Percentiles rank a stretch among this genome's conserved stretches.
Evolutionary conservation across 1,140 invertebrate genomes (phyloP).

Genomic region (Scaptomyza pallida): DNA sequence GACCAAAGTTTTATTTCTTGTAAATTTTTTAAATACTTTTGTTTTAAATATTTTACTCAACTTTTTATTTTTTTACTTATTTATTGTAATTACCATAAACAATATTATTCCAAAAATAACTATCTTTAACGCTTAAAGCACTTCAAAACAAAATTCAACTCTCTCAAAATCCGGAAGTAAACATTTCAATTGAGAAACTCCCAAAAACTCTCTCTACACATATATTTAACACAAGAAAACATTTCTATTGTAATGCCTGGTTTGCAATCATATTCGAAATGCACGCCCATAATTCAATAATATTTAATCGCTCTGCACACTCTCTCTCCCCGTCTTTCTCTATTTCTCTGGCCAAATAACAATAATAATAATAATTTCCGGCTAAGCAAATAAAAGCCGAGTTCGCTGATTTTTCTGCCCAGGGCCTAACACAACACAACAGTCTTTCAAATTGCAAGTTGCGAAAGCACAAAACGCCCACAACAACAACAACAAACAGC

Average conservation of each 20-base stretch:
- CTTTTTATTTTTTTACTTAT: too few relatives aligned
- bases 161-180: constrained; percentile 2
- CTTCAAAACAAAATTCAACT: too few relatives aligned
- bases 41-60: too few relatives aligned
- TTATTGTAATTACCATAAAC: too few relatives aligned
- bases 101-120: too few relatives aligned
- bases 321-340: not conserved
- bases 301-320: constrained; percentile 76
- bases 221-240: too few relatives aligned
- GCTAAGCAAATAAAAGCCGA: constrained; percentile 65
- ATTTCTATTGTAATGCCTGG: constrained; percentile 25
- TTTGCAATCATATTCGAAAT: constrained; percentile 33
- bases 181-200: not conserved
- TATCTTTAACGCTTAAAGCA: too few relatives aligned
- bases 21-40: too few relatives aligned
- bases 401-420: constrained; percentile 19
- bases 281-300: constrained; percentile 65
- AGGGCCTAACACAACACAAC: constrained; percentile 26
- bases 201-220: not conserved
- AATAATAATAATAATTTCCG: constrained; percentile 76
- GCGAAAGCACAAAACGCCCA: constrained; percentile 60
- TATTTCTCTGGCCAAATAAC: not conserved
- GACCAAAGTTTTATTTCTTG: too few relatives aligned
- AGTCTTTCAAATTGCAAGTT: constrained; percentile 41
- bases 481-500: constrained; percentile 25